Conservation (phyloP, 2,888 invertebrate species). For the Mantis religiosa region DNA sequence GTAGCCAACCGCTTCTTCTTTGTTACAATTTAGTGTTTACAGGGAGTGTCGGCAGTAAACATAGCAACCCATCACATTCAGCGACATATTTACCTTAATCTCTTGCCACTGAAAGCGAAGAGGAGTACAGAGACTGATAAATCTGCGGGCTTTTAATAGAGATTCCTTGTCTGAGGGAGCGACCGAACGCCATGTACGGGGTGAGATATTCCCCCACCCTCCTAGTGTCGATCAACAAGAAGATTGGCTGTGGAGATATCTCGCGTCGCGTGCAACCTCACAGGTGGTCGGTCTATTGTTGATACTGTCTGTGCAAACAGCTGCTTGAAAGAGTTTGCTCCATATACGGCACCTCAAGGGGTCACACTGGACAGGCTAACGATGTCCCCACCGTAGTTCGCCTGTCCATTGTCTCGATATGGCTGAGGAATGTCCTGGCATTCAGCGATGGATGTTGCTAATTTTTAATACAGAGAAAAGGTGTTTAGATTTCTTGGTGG, state of each 20-base stretch:
- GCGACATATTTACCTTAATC: constrained; percentile 1
- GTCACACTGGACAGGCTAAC: neutral
- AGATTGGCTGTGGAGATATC: neutral
- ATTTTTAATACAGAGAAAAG: neutral
- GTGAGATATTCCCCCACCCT: neutral
- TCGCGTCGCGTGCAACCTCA: neutral
- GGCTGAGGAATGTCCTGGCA: neutral
- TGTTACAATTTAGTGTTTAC: constrained; percentile 6
- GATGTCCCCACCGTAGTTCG: neutral
- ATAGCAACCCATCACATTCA: neutral
- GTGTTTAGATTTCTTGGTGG: neutral
- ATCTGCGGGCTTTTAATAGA: neutral
- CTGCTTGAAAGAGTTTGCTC: neutral
- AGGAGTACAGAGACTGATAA: neutral
- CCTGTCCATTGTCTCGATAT: neutral
- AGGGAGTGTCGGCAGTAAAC: neutral
- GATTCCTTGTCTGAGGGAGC: neutral
- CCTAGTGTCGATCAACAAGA: neutral
- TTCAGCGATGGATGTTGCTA: neutral
- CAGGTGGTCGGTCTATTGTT: constrained; percentile 4
- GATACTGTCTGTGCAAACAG: constrained; percentile 4
- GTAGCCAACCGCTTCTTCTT: neutral
- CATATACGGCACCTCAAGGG: constrained; percentile 11
- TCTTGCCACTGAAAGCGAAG: neutral
- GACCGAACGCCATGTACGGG: neutral